Evolutionary conservation across 2,113 vertebrate species (phyloP), one percentile per base, ranked within the genome.

Genomic region (Crotophaga sulcirostris): DNA sequence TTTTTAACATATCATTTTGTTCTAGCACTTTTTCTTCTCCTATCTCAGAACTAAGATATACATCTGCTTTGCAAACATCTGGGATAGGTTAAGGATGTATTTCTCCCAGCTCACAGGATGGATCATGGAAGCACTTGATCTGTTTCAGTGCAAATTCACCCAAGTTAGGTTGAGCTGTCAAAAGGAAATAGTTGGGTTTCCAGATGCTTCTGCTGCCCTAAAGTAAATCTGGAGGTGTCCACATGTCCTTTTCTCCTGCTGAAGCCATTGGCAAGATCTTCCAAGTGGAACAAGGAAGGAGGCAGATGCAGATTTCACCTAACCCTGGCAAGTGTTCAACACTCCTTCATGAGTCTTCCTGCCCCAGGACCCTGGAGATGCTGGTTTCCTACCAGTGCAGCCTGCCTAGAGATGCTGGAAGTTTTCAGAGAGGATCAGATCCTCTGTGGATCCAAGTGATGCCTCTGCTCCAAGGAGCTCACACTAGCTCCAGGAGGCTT

Each of bases 21-120:
- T 96, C 90, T 93, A 94, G 83, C 14, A 1, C 55, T 91, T 91
- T 83, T 82, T 70, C 76, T 83, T 77, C 87, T 75, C 33, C 64
- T 83, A 75, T 60, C 76, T 95, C 86, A 40, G 64, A 56, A 80
- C 79, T 67, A 74, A 81, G 83, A 58, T 55, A 70, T 47, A 87
- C 0, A 6, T 87, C 91, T 92, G 89, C 42, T 44, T 38, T 90
- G 89, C 68, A 52, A 73, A 94, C 83, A 93, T 93, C 93, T 94
- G 94, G 91, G 83, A 86, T 40, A 69, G 94, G 68, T 93, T 97
- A 94, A 89, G 90, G 70, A 78, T 0, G 0, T 45, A 58, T 81
- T 89, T 80, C 86, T 94, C 52, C 69, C 34, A 38, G 76, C 66
- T 91, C 0, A 8, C 33, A n/a, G 64, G 34, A 51, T 44, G 64